A percentile compares a stretch with the other conserved stretches of the same genome.
These are phyloP conservation scores for Tetramorium simillimum DNA, from an alignment of 1,140 invertebrate species.

Conservation along the genomic window DNA sequence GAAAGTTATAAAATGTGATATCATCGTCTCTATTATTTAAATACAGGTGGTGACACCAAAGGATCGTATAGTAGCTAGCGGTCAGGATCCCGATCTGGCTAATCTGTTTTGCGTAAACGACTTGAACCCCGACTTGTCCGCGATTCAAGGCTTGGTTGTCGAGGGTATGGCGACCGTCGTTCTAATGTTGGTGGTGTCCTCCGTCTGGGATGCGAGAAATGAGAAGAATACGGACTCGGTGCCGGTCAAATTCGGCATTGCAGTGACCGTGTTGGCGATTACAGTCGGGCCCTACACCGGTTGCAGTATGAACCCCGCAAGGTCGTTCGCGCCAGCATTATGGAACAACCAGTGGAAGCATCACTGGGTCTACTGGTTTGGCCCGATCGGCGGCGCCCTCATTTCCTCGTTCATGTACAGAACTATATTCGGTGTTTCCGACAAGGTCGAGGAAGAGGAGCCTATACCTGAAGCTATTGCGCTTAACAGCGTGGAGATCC, in stretches of 20 bases:
- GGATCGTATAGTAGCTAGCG: slow-evolving; percentile 50
- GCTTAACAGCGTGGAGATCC: slow-evolving; percentile 75
- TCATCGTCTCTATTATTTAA: background rate
- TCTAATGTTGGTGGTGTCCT: slow-evolving; percentile 90
- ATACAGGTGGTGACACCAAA: slow-evolving; percentile 84
- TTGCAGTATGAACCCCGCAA: slow-evolving; percentile 93
- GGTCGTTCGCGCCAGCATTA: slow-evolving; percentile 91
- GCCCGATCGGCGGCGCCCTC: slow-evolving; percentile 84
- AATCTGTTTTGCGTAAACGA: slow-evolving; percentile 87
- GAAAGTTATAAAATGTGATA: background rate
- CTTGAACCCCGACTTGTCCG: slow-evolving; percentile 83
- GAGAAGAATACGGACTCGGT: slow-evolving; percentile 84
- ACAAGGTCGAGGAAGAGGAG: slow-evolving; percentile 56
- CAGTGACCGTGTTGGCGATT: slow-evolving; percentile 84
- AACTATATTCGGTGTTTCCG: slow-evolving; percentile 69
- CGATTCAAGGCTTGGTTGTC: slow-evolving; percentile 86
- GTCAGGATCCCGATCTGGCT: slow-evolving; percentile 18
- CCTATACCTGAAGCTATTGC: slow-evolving; percentile 66
- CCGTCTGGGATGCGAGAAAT: slow-evolving; percentile 87
- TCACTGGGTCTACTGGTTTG: slow-evolving; percentile 89
- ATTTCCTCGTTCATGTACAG: slow-evolving; percentile 83
- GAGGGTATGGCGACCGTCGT: slow-evolving; percentile 89
- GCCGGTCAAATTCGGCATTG: slow-evolving; percentile 86
- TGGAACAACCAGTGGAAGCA: slow-evolving; percentile 89
- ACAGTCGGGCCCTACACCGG: slow-evolving; percentile 88